phyloP scores from a whole-genome alignment of 2,888 invertebrate species.

The Sceliomorpha sp. region DNA sequence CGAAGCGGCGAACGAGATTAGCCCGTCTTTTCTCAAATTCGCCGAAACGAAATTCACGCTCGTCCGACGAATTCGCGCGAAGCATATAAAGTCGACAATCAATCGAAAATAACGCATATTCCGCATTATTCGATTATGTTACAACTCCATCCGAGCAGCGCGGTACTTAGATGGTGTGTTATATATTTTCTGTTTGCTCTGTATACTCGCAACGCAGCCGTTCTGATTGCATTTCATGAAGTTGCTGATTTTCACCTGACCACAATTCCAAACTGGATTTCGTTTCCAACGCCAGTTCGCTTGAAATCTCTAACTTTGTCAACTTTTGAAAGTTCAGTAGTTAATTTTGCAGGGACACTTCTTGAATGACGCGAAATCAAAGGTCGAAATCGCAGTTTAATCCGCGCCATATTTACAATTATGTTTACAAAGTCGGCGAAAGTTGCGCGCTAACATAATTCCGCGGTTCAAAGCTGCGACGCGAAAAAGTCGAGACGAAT shows the following conservation, averaged over 20 bases:
- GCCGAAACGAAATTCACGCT: too few species aligned
- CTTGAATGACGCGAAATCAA: constrained; percentile 29
- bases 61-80: too few species aligned
- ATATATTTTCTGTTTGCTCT: constrained; percentile 35
- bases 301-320: constrained; percentile 51
- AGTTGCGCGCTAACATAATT: constrained; percentile 14
- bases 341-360: constrained; percentile 48
- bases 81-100: constrained; percentile 5
- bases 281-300: constrained; percentile 36
- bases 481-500: not conserved
- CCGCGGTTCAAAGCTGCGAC: not conserved
- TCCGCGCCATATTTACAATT: constrained; percentile 25
- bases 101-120: constrained; percentile 31
- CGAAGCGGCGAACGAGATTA: too few species aligned
- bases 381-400: constrained; percentile 26
- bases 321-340: constrained; percentile 48
- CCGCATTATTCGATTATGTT: constrained; percentile 24
- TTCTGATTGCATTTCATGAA: constrained; percentile 48
- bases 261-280: constrained; percentile 51
- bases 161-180: constrained; percentile 31
- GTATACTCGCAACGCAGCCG: constrained; percentile 29
- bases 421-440: constrained; percentile 12
- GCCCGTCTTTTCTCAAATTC: too few species aligned
- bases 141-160: constrained; percentile 23
- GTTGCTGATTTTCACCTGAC: constrained; percentile 51